Percentiles rank a stretch among this genome's conserved stretches.
Evolutionary conservation across 2,797 vertebrate genomes (phyloP).

Genomic region (Channallabes apus): DNA sequence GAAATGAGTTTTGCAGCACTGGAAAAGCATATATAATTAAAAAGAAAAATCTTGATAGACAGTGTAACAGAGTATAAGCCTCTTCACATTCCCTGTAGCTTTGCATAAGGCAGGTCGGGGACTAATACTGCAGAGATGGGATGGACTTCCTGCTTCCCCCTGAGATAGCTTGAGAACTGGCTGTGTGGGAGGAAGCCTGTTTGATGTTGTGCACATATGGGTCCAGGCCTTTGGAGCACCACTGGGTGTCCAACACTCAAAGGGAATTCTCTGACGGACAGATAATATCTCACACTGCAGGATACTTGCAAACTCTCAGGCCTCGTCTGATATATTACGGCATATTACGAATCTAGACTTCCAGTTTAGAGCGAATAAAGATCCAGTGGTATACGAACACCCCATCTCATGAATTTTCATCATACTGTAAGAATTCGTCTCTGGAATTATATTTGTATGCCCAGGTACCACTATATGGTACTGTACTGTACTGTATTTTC

Average conservation of each 20-base stretch:
- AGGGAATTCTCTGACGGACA: conserved; percentile 56
- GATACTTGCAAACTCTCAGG: conserved; percentile 14
- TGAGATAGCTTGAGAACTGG: conserved; percentile 60
- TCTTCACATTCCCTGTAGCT: conserved; percentile 47
- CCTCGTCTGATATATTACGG: neutral
- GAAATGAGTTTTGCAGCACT: neutral
- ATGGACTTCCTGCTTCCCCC: conserved; percentile 64
- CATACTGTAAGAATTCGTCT: too few relatives aligned
- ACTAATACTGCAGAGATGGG: conserved; percentile 54
- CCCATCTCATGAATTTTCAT: too few relatives aligned
- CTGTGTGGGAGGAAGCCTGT: conserved; percentile 53
- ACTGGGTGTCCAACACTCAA: conserved; percentile 46
- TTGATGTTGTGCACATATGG: conserved; percentile 59
- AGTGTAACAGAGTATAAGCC: conserved; percentile 27
- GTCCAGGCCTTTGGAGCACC: conserved; percentile 56
- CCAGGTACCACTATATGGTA: neutral
- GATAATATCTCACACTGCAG: conserved; percentile 56
- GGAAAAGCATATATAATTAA: neutral
- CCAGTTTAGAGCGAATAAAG: neutral
- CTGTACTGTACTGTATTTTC: neutral
- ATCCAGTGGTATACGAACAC: neutral
- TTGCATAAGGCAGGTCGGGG: conserved; percentile 69
- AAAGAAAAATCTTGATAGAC: neutral
- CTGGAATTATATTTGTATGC: too few relatives aligned
- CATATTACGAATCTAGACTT: neutral